These are phyloP conservation scores for Nomada goodeniana DNA, from an alignment of 2,888 invertebrate species.

Conservation along the genomic window DNA sequence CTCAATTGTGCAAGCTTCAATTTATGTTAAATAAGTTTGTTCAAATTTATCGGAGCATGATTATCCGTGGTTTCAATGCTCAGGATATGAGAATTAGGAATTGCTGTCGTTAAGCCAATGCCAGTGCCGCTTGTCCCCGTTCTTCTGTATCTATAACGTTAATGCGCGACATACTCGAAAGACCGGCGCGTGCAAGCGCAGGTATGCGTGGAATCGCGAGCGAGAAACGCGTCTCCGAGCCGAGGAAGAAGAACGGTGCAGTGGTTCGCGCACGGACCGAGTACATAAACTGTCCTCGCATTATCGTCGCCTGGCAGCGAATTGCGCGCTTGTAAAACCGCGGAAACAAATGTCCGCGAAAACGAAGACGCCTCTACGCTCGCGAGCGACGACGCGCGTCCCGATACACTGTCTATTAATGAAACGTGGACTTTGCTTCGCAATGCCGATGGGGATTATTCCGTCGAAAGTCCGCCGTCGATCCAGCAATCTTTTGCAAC, in stretches of 20 bases:
- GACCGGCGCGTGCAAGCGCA: slow-evolving; percentile 46
- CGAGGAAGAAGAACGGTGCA: slow-evolving; percentile 25
- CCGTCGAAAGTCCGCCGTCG: slow-evolving; percentile 64
- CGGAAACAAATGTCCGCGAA: slow-evolving; percentile 72
- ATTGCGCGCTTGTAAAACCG: slow-evolving; percentile 74
- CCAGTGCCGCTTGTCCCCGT: slow-evolving; percentile 70
- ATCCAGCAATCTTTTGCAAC: slow-evolving; percentile 57
- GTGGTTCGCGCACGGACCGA: slow-evolving; percentile 19
- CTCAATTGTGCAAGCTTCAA: too few species aligned
- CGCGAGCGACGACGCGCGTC: slow-evolving; percentile 27
- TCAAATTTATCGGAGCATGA: background rate
- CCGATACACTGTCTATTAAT: slow-evolving; percentile 75
- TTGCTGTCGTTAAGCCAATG: slow-evolving; percentile 73
- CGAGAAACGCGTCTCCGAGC: slow-evolving; percentile 26
- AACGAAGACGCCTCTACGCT: slow-evolving; percentile 42
- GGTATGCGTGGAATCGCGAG: slow-evolving; percentile 51
- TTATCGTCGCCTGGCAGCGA: slow-evolving; percentile 72
- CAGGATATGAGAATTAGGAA: slow-evolving; percentile 75
- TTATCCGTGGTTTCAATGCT: slow-evolving; percentile 70
- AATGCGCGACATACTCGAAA: slow-evolving; percentile 76
- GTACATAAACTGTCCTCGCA: slow-evolving; percentile 73
- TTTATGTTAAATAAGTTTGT: too few species aligned
- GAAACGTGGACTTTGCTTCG: slow-evolving; percentile 76
- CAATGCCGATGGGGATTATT: slow-evolving; percentile 74
- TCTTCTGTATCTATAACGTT: slow-evolving; percentile 79